These are phyloP conservation scores for Gila orcuttii DNA, from an alignment of 2,113 vertebrate genomes.

Conservation along the genomic window DNA sequence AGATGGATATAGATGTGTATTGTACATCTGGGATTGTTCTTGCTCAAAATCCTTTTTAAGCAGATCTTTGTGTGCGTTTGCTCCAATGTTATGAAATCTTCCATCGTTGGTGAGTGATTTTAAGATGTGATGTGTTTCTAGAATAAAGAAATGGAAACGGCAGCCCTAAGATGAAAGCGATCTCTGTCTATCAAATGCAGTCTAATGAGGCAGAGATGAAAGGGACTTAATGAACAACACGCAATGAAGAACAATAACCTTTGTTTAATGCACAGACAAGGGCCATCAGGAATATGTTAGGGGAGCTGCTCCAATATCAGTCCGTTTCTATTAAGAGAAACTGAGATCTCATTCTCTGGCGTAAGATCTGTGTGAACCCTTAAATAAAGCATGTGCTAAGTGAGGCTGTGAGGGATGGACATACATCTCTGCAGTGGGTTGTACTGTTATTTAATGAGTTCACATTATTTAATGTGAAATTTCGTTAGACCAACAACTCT, in stretches of 20 bases:
- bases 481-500: no score
- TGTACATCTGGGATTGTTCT: slow-evolving; percentile 3
- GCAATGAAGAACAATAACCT: neutral
- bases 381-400: slow-evolving; percentile 17
- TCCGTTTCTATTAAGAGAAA: slow-evolving; percentile 6
- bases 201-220: slow-evolving; percentile 35
- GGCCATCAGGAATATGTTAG: neutral
- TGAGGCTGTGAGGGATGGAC: no score
- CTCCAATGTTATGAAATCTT: slow-evolving; percentile 1
- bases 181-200: neutral
- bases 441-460: no score
- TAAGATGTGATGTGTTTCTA: neutral
- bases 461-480: no score
- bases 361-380: neutral
- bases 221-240: slow-evolving; percentile 16
- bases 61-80: neutral
- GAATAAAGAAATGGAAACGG: neutral
- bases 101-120: neutral
- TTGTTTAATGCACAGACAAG: neutral
- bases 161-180: slow-evolving; percentile 16
- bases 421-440: no score
- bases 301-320: neutral
- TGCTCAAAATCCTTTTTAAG: neutral
- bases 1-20: slow-evolving; percentile 25
- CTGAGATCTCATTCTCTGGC: slow-evolving; percentile 1